These are phyloP conservation scores for Pocillopora damicornis DNA, from an alignment of 64 coral and sea anemone species.

Conservation along the genomic window DNA sequence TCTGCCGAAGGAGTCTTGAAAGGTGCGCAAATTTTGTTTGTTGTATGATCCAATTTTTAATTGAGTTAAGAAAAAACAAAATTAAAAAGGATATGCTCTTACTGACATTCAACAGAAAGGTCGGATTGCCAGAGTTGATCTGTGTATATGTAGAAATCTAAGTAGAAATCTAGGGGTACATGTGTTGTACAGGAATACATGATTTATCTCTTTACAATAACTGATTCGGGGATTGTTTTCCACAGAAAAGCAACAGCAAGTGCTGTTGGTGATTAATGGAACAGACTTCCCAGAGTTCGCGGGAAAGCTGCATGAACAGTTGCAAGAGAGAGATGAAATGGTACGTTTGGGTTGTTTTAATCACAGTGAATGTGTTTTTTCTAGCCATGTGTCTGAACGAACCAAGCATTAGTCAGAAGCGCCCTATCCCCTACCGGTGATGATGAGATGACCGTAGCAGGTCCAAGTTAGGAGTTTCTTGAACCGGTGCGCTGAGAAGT, in stretches of 20 bases:
- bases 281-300: background rate
- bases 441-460: no score
- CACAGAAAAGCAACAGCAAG: conserved; percentile 3
- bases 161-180: no score
- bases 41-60: no score
- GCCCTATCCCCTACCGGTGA: no score
- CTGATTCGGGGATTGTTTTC: background rate
- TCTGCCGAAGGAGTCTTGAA: conserved; percentile 72
- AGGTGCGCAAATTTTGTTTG: conserved; percentile 30
- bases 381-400: background rate
- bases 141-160: no score
- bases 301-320: conserved; percentile 1
- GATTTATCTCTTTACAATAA: background rate
- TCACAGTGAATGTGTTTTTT: background rate
- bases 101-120: no score
- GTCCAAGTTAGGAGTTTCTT: no score
- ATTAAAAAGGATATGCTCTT: no score
- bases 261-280: background rate
- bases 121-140: no score
- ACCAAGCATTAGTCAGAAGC: no score
- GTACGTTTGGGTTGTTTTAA: background rate
- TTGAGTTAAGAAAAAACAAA: no score
- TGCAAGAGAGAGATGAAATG: background rate
- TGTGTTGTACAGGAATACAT: background rate
- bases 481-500: no score